Evolutionary conservation across 2,888 invertebrate species (phyloP).

Genomic region (Callyntrura guangdongensis): DNA sequence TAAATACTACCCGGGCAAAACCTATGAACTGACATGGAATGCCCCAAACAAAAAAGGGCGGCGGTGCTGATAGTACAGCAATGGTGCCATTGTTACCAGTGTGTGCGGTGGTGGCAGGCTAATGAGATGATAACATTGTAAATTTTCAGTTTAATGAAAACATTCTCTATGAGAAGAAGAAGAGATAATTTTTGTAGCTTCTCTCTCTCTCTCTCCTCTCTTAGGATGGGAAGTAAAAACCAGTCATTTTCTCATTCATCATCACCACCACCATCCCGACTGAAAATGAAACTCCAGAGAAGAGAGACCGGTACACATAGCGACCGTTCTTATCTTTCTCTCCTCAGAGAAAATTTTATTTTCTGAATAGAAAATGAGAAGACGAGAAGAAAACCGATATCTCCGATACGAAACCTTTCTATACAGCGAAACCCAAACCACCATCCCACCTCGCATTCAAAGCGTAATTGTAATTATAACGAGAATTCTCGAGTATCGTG

Average conservation of each 20-base stretch:
- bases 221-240: neutral
- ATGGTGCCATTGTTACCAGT: no score
- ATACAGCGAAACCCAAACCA: neutral
- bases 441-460: neutral
- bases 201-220: no score
- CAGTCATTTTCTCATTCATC: constrained; percentile 36
- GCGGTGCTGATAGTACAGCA: neutral
- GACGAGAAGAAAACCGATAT: constrained; percentile 33
- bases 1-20: neutral
- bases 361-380: constrained; percentile 23
- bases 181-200: constrained; percentile 42
- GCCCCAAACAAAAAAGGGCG: neutral
- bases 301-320: constrained; percentile 15
- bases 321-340: constrained; percentile 41
- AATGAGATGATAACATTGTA: constrained; percentile 34
- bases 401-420: neutral
- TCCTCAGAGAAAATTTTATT: neutral
- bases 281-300: neutral
- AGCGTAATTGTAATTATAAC: constrained; percentile 8
- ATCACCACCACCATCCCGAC: neutral
- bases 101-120: no score
- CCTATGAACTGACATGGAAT: constrained; percentile 39
- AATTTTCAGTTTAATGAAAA: constrained; percentile 31
- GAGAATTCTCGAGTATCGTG: neutral
- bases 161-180: constrained; percentile 10